These are phyloP conservation scores for Bruchidius siliquastri DNA, from an alignment of 2,888 invertebrate species.

Conservation along the genomic window DNA sequence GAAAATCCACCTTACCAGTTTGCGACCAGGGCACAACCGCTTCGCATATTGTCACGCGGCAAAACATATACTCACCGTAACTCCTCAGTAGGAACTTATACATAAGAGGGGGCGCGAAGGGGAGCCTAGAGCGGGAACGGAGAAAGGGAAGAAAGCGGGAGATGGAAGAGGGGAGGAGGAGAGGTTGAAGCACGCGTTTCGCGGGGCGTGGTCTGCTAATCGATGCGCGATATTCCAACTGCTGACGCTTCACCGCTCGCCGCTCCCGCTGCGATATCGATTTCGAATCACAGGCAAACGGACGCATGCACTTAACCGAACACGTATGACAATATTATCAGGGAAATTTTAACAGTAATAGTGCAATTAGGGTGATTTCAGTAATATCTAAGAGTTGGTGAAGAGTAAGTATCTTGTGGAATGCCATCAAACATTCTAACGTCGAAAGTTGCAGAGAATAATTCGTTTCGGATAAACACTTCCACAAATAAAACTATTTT, in stretches of 20 bases:
- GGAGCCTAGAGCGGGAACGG: not conserved
- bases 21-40: not conserved
- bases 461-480: no score
- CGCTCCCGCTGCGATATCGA: not conserved
- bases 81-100: not conserved
- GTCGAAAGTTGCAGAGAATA: no score
- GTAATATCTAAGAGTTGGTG: no score
- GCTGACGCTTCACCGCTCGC: not conserved
- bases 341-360: not conserved
- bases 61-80: not conserved
- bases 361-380: no score
- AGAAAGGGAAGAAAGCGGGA: not conserved
- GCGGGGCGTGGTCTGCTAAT: constrained; percentile 47
- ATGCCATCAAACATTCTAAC: no score
- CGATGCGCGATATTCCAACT: constrained; percentile 36
- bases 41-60: not conserved
- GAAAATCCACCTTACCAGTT: no score
- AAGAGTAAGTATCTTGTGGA: no score
- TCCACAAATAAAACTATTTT: no score
- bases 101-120: not conserved
- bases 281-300: not conserved
- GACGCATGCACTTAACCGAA: not conserved
- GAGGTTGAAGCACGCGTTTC: constrained; percentile 36
- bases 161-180: not conserved
- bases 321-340: not conserved